These are phyloP conservation scores for Stenodema calcarata DNA, from an alignment of 2,888 invertebrate genomes.

Conservation along the genomic window DNA sequence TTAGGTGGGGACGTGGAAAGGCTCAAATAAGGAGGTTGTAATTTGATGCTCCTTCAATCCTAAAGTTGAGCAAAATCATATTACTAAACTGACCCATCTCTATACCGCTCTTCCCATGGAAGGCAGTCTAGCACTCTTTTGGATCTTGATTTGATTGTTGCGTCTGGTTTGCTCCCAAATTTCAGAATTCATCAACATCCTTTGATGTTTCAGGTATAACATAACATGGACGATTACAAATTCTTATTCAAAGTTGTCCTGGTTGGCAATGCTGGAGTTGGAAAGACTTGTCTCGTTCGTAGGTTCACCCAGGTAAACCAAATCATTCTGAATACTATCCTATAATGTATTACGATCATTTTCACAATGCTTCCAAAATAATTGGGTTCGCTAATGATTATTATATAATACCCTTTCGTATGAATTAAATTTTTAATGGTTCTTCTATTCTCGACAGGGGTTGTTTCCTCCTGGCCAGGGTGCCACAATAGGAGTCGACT, in stretches of 20 bases:
- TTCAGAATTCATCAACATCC: too few relatives aligned
- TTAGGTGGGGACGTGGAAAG: too few relatives aligned
- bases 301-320: slow-evolving; percentile 89
- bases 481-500: slow-evolving; percentile 98
- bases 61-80: too few relatives aligned
- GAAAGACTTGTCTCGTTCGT: slow-evolving; percentile 95
- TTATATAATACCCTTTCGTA: not conserved
- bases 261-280: slow-evolving; percentile 97
- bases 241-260: slow-evolving; percentile 98
- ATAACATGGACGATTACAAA: slow-evolving; percentile 94
- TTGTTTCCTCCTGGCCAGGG: slow-evolving; percentile 98
- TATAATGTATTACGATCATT: not conserved
- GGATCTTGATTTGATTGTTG: too few relatives aligned
- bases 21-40: too few relatives aligned
- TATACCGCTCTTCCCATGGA: too few relatives aligned
- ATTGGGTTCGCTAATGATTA: not conserved
- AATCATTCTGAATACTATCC: not conserved
- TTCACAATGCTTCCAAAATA: not conserved
- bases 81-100: too few relatives aligned
- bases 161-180: too few relatives aligned
- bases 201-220: not conserved
- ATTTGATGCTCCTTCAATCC: too few relatives aligned
- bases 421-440: too few relatives aligned
- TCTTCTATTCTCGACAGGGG: slow-evolving; percentile 66
- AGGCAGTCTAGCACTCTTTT: too few relatives aligned